Conservation (phyloP, 2,113 vertebrate genomes). For the Rana temporaria region DNA sequence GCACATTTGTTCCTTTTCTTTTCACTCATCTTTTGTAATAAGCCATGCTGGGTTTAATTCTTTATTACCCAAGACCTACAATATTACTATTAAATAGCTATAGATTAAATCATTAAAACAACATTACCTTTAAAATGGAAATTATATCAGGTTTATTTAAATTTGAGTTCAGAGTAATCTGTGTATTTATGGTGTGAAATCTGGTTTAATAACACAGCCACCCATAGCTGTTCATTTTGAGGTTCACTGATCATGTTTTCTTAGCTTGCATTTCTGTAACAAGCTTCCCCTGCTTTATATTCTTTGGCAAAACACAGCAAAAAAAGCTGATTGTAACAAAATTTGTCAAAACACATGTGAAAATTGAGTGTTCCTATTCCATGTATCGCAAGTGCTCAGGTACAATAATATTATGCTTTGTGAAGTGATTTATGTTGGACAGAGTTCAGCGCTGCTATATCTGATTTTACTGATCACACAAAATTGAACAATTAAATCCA, state of each 20-base stretch:
- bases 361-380: conserved; percentile 7
- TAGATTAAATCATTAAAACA: conserved; percentile 26
- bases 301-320: conserved; percentile 40
- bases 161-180: conserved; percentile 12
- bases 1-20: no score
- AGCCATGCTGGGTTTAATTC: neutral
- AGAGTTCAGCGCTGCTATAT: conserved; percentile 7
- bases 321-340: conserved; percentile 43
- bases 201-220: conserved; percentile 45
- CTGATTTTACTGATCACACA: conserved; percentile 20
- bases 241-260: conserved; percentile 27
- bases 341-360: conserved; percentile 40
- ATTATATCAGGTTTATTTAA: conserved; percentile 25
- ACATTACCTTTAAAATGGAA: conserved; percentile 9
- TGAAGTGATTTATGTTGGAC: conserved; percentile 36
- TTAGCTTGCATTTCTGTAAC: conserved; percentile 37
- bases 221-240: conserved; percentile 33
- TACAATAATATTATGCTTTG: conserved; percentile 50
- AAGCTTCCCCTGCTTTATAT: conserved; percentile 46
- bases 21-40: no score
- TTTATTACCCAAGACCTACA: neutral
- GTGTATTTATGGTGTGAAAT: conserved; percentile 29
- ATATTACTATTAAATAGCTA: conserved; percentile 9
- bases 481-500: conserved; percentile 37
- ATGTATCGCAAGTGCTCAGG: conserved; percentile 24